Percentiles rank a stretch among this genome's conserved stretches.
Conservation (phyloP, 2,888 invertebrate species). For the Calameuta idolon region DNA sequence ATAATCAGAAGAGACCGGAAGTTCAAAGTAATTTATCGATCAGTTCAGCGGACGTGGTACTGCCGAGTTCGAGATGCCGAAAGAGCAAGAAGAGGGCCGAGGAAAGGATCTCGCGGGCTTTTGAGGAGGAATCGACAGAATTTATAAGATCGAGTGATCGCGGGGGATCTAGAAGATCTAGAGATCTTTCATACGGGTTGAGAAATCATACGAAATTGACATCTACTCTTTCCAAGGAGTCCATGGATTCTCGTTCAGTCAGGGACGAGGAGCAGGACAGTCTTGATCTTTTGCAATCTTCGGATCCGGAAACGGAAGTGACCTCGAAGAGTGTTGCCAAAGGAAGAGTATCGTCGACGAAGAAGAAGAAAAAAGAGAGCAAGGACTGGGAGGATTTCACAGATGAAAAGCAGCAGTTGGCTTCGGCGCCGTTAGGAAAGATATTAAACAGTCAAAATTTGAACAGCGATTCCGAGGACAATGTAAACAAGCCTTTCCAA, state of each 20-base stretch:
- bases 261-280: not conserved
- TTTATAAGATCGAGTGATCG: constrained; percentile 23
- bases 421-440: not conserved
- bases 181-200: constrained; percentile 26
- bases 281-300: not conserved
- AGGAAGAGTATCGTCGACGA: not conserved
- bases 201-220: constrained; percentile 29
- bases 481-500: not conserved
- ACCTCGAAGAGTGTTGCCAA: not conserved
- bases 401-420: not conserved
- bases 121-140: constrained; percentile 48
- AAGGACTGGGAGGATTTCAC: not conserved
- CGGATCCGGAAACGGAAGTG: constrained; percentile 1
- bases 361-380: not conserved
- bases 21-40: not conserved
- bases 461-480: not conserved
- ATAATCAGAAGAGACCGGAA: constrained; percentile 6
- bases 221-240: constrained; percentile 10
- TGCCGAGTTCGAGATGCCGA: constrained; percentile 44
- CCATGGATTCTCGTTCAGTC: constrained; percentile 11
- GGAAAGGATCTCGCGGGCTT: constrained; percentile 56
- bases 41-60: constrained; percentile 16
- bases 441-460: not conserved
- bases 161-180: constrained; percentile 7
- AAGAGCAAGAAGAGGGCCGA: constrained; percentile 62